A percentile compares a stretch with the other conserved stretches of the same genome.
These are phyloP conservation scores for Ceyx margarethae DNA, from an alignment of 2,113 vertebrate genomes.

Conservation along the genomic window DNA sequence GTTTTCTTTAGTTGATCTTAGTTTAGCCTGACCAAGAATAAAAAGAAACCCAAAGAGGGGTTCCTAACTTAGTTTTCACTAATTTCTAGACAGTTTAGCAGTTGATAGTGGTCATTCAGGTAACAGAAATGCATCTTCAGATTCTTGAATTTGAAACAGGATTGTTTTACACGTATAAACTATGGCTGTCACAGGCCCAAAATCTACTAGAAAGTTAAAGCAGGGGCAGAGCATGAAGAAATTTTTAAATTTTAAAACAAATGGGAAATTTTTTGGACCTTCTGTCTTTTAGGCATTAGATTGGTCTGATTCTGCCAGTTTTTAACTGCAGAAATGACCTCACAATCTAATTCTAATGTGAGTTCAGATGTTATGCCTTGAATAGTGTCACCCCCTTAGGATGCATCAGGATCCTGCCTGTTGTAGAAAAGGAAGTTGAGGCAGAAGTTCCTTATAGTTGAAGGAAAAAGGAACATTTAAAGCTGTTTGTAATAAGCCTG, in stretches of 20 bases:
- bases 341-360: neutral
- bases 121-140: neutral
- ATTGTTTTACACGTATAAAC: neutral
- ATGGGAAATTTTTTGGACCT: neutral
- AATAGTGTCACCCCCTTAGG: neutral
- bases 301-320: neutral
- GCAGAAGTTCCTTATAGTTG: neutral
- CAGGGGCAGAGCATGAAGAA: neutral
- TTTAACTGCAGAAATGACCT: neutral
- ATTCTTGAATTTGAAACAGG: neutral
- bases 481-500: neutral
- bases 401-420: neutral
- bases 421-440: neutral
- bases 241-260: neutral
- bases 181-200: neutral
- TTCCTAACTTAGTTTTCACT: neutral
- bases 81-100: neutral
- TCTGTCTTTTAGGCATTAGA: neutral
- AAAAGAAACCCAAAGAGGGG: neutral
- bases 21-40: neutral
- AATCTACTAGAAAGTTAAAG: neutral
- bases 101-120: neutral
- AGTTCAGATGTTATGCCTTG: neutral
- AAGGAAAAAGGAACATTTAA: constrained; percentile 9
- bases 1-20: neutral